phyloP scores from a whole-genome alignment of 2,888 invertebrate genomes.

The Carcina quercana region DNA sequence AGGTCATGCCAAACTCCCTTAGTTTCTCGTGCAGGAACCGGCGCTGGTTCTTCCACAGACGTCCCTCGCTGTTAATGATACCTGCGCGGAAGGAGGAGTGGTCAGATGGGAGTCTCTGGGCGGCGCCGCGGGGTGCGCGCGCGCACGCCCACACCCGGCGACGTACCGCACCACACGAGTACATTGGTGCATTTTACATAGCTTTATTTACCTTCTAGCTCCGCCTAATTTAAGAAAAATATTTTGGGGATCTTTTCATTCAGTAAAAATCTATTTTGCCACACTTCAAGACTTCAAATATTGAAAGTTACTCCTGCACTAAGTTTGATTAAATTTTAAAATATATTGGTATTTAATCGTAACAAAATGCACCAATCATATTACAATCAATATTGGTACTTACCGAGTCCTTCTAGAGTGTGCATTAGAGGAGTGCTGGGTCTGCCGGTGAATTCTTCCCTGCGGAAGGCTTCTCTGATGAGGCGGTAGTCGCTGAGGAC shows the following conservation, averaged over 20 bases:
- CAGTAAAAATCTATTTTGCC: too few relatives aligned
- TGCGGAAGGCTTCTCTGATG: conserved; percentile 89
- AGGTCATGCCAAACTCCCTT: conserved; percentile 91
- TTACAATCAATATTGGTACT: too few relatives aligned
- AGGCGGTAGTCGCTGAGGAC: conserved; percentile 90
- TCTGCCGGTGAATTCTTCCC: conserved; percentile 91
- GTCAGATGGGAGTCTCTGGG: conserved; percentile 8
- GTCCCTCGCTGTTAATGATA: conserved; percentile 91
- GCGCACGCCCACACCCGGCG: conserved; percentile 30
- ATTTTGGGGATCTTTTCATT: too few relatives aligned
- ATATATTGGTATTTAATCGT: too few relatives aligned
- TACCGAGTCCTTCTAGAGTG: conserved; percentile 91
- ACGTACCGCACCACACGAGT: conserved; percentile 44
- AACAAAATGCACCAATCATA: too few relatives aligned
- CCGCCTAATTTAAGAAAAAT: too few relatives aligned
- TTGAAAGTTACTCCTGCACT: too few relatives aligned
- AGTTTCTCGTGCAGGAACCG: conserved; percentile 90
- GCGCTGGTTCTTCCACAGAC: conserved; percentile 92
- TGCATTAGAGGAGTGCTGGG: conserved; percentile 91
- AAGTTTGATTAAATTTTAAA: too few relatives aligned
- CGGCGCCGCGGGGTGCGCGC: conserved; percentile 1
- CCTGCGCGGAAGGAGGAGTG: conserved; percentile 77
- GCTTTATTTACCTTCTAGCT: too few relatives aligned
- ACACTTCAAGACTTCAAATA: too few relatives aligned
- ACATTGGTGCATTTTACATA: neutral